Conservation (phyloP, 2,797 vertebrate species). For the Sebastes elongatus region DNA sequence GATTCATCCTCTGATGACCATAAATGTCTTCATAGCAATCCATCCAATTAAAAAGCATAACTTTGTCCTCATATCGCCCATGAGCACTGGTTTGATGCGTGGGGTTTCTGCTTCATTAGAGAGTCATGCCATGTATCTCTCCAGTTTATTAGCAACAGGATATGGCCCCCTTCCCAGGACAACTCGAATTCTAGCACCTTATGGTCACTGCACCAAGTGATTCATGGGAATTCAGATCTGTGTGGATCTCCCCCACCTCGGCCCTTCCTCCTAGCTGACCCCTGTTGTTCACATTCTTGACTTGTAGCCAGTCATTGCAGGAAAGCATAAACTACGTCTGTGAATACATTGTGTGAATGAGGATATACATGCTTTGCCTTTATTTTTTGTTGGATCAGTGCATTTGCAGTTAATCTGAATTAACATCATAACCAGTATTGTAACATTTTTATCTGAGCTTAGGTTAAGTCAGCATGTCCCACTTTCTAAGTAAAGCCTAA, state of each 20-base stretch:
- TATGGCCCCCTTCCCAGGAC: slow-evolving; percentile 40
- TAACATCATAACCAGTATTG: slow-evolving; percentile 51
- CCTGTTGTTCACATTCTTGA: slow-evolving; percentile 60
- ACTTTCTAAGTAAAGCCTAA: slow-evolving; percentile 71
- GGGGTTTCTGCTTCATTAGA: neutral
- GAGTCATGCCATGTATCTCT: neutral
- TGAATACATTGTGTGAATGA: slow-evolving; percentile 26
- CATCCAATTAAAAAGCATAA: neutral
- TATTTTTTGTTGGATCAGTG: slow-evolving; percentile 38
- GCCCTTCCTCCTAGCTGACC: slow-evolving; percentile 15
- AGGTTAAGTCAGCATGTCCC: slow-evolving; percentile 68
- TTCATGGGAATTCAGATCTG: slow-evolving; percentile 54
- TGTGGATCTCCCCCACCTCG: neutral
- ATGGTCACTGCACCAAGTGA: slow-evolving; percentile 38
- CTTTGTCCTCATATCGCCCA: neutral
- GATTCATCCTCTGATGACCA: neutral
- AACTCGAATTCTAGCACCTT: slow-evolving; percentile 47
- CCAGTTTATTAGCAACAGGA: slow-evolving; percentile 26
- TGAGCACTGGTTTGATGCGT: neutral
- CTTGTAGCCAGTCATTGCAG: slow-evolving; percentile 48
- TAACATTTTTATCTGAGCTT: slow-evolving; percentile 60
- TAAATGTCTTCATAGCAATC: neutral
- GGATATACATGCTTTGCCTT: slow-evolving; percentile 19
- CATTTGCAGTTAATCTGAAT: slow-evolving; percentile 68
- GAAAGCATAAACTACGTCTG: slow-evolving; percentile 46